phyloP scores from a whole-genome alignment of 2,888 invertebrate genomes.

The Alviniconcha strummeri region DNA sequence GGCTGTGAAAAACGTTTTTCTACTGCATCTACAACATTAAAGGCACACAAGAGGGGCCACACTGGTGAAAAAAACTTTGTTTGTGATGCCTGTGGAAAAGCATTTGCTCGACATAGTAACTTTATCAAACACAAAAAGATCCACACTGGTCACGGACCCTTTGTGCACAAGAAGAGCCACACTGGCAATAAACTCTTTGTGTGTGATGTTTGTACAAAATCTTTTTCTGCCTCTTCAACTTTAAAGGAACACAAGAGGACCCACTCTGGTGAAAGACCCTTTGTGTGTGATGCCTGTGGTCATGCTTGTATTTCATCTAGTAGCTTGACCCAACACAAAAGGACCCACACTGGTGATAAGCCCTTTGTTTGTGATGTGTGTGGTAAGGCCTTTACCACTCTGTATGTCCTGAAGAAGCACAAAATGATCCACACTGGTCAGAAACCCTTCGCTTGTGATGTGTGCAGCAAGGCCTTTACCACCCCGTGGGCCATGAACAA shows the following conservation, averaged over 20 bases:
- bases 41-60: too few relatives aligned
- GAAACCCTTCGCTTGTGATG: too few relatives aligned
- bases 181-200: not conserved
- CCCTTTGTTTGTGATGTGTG: not conserved
- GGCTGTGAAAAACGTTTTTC: too few relatives aligned
- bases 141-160: not conserved
- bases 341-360: not conserved
- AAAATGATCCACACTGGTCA: too few relatives aligned
- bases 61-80: not conserved
- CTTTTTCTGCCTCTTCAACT: not conserved
- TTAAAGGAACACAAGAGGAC: not conserved
- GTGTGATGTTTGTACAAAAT: not conserved
- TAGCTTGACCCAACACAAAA: not conserved
- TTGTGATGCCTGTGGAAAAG: not conserved
- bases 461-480: too few relatives aligned
- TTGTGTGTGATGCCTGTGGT: not conserved
- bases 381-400: not conserved
- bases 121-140: not conserved
- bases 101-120: not conserved
- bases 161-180: too few relatives aligned
- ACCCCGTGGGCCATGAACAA: too few relatives aligned
- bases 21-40: too few relatives aligned
- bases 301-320: not conserved
- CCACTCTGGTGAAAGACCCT: not conserved
- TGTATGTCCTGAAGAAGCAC: too few relatives aligned